phyloP scores from a whole-genome alignment of 2,888 invertebrate species.

The Cheilosia impressa region DNA sequence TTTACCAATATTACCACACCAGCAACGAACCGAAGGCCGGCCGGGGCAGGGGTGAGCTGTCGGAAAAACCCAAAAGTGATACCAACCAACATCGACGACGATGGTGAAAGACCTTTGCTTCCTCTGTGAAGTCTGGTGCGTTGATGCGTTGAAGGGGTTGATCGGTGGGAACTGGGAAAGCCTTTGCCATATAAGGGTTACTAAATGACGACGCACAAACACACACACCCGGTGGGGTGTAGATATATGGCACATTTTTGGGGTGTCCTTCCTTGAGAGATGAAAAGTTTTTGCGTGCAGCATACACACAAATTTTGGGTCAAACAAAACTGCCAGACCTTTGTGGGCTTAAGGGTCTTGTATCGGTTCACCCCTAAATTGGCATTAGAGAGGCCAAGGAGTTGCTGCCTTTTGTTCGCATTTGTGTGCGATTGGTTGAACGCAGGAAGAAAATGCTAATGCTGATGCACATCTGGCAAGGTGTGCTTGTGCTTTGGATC shows the following conservation, averaged over 20 bases:
- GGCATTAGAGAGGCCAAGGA: constrained; percentile 73
- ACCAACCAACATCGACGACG: constrained; percentile 32
- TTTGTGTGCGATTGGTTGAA: constrained; percentile 59
- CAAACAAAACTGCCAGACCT: constrained; percentile 70
- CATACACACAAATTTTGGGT: constrained; percentile 71
- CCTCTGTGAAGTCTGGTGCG: constrained; percentile 23
- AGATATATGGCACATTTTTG: constrained; percentile 7
- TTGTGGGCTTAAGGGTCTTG: constrained; percentile 76
- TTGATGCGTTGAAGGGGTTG: constrained; percentile 64
- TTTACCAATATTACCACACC: constrained; percentile 38
- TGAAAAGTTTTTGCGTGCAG: constrained; percentile 67
- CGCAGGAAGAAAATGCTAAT: constrained; percentile 69
- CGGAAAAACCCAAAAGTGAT: constrained; percentile 70
- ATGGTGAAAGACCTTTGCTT: constrained; percentile 21
- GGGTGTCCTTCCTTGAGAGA: constrained; percentile 42
- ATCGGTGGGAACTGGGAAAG: constrained; percentile 68
- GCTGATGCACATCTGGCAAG: constrained; percentile 41
- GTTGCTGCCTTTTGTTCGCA: constrained; percentile 31
- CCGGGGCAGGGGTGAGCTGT: constrained; percentile 32
- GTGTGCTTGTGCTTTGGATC: constrained; percentile 14
- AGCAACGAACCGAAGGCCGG: constrained; percentile 21
- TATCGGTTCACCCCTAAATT: constrained; percentile 75
- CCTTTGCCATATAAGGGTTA: constrained; percentile 40
- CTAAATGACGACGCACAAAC: constrained; percentile 1
- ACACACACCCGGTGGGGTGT: not conserved